These are phyloP conservation scores for Platysternon megacephalum DNA, from an alignment of 2,113 vertebrate genomes.

Conservation along the genomic window DNA sequence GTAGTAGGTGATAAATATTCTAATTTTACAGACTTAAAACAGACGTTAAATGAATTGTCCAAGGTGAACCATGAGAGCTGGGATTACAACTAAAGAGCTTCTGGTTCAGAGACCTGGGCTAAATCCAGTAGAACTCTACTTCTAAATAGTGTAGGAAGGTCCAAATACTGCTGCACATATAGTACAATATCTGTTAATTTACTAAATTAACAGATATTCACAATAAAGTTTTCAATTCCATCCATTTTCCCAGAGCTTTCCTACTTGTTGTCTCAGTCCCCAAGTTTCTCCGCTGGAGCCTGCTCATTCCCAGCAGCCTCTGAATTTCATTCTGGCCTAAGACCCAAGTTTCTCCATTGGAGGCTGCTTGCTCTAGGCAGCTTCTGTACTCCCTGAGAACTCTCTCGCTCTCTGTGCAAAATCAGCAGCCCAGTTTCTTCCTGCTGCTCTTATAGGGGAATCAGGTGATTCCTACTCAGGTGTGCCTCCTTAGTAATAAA, in stretches of 20 bases:
- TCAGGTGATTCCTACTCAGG: too few relatives aligned
- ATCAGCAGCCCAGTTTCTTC: too few relatives aligned
- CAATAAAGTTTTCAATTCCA: neutral
- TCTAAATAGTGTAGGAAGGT: neutral
- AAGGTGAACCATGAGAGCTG: neutral
- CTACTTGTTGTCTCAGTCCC: neutral
- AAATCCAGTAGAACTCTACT: neutral
- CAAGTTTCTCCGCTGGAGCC: neutral
- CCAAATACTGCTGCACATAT: neutral
- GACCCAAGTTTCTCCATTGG: too few relatives aligned
- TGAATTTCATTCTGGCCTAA: too few relatives aligned
- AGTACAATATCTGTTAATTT: too few relatives aligned
- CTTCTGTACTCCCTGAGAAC: too few relatives aligned
- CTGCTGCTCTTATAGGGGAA: too few relatives aligned
- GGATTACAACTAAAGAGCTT: neutral
- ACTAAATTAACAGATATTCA: neutral
- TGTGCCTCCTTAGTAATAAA: too few relatives aligned
- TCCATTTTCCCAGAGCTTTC: neutral
- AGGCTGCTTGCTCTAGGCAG: too few relatives aligned
- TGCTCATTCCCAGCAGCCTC: neutral
- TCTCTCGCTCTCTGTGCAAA: too few relatives aligned
- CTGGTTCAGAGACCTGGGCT: neutral
- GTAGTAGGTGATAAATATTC: neutral
- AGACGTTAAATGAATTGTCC: neutral
- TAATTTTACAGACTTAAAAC: neutral